phyloP scores from a whole-genome alignment of 2,888 invertebrate species.

The Drosophila sordidula region DNA sequence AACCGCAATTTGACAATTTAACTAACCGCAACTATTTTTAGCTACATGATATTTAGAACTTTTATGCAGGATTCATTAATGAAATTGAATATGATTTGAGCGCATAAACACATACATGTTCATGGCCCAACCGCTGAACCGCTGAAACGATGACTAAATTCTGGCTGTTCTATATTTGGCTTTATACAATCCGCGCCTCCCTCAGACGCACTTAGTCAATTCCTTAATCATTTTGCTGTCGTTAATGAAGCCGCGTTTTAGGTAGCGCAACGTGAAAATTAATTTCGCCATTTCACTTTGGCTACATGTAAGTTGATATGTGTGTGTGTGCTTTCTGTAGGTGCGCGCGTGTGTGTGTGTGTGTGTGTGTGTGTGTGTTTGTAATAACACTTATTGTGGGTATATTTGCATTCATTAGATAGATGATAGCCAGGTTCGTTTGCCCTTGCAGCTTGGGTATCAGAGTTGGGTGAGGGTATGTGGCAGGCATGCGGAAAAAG shows the following conservation, averaged over 20 bases:
- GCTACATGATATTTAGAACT: background rate
- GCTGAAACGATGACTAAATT: constrained; percentile 39
- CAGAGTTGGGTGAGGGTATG: background rate
- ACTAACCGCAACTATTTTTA: background rate
- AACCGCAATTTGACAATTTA: background rate
- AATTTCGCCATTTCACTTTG: constrained; percentile 55
- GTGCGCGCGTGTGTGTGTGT: constrained; percentile 1
- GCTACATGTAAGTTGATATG: constrained; percentile 21
- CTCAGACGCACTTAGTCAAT: background rate
- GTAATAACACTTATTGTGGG: constrained; percentile 55
- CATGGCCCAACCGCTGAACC: constrained; percentile 6
- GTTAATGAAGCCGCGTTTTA: constrained; percentile 63
- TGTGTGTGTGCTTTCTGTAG: background rate
- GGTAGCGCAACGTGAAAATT: constrained; percentile 59
- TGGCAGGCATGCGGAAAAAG: background rate
- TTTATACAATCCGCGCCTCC: background rate
- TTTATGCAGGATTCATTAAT: constrained; percentile 28
- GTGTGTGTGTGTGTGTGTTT: constrained; percentile 22
- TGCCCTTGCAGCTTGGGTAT: background rate
- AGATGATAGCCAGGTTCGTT: constrained; percentile 44
- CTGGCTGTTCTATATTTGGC: background rate
- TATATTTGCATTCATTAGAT: constrained; percentile 65
- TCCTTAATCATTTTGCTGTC: constrained; percentile 30
- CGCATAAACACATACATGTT: constrained; percentile 6
- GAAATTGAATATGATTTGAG: constrained; percentile 24